Evolutionary conservation across 2,113 vertebrate species (phyloP), one percentile per base, ranked within the genome.

Genomic region (Syngnathoides biaculeatus): DNA sequence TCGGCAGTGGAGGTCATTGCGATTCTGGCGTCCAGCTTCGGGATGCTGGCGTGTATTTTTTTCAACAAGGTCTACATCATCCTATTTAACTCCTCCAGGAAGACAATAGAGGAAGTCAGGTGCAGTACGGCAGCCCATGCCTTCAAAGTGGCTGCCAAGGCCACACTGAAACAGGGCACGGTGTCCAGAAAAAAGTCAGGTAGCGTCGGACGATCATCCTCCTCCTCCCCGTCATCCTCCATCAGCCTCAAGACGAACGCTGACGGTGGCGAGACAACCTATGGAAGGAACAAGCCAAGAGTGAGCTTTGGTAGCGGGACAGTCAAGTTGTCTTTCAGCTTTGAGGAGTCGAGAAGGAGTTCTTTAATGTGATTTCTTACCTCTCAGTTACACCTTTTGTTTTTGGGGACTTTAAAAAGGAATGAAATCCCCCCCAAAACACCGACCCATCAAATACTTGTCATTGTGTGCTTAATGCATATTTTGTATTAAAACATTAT

Each of bases 41-140:
- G 97, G 13, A 81, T 97, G 74, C 88, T 99, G 81, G 94, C 95
- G 65, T 99, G 97, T 84, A 97, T 98, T 85, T 99, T 98, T 87
- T 98, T 97, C 87, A 97, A 97, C 83, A 99, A 99, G 83, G 91
- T 97, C 89, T 99, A 99, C 89, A 98, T 98, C 83, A 98, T 99
- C 78, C 93, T 99, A 79, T 95, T 98, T 85, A 99, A 98, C 85
- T 95, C 96, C 0, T 94, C 92, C 14, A 92, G 96, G 48, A 99
- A 98, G 88, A 99, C 97, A 3, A 98, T 93, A 0, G 97, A 98
- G 78, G 96, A 99, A 78, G 97, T 99, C 53, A 92, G 97, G 59
- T 99, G 95, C 85, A 95, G 97, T 86, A 99, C 97, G 0, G 95
- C 95, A 0, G 97, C 97, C 5, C 97, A 98, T 0, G 95, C 96